Evolutionary conservation across 2,113 vertebrate species (phyloP), one percentile per base, ranked within the genome.

Genomic region (Xenus cinereus): DNA sequence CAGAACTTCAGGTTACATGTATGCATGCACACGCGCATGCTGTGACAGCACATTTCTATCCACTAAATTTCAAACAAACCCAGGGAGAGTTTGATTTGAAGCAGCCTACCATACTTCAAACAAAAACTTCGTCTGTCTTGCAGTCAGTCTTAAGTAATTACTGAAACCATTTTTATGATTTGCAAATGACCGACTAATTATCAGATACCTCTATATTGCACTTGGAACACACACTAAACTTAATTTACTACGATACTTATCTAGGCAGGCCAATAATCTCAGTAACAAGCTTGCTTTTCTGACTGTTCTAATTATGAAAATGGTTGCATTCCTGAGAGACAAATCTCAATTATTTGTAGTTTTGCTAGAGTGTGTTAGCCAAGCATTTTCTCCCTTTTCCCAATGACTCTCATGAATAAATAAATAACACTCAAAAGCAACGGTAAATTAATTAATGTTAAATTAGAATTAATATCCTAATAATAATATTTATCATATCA

Each of bases 381-480:
- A 84, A 89, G 80, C 51, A 43, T 91, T 88, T 79, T 79, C 37
- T 87, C 89, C n/a, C 77, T 92, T 84, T 95, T 98, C 96, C 87
- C 91, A 90, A 80, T 2, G n/a, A 93, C 91, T 97, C 89, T 95
- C 86, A 96, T 89, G 97, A 97, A 97, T 91, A 90, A 95, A 79
- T 46, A 93, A 98, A 84, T 63, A 97, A 96, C 89, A 89, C 93
- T 95, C 75, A 75, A 76, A 97, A 97, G 97, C 94, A 98, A 93
- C 94, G 95, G 93, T 95, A 94, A 96, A 97, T 98, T 98, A 98
- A 98, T 98, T 97, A 97, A 95, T 68, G 90, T 57, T 68, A 85
- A 97, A 98, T 96, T 94, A 96, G 89, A 95, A 96, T 86, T 35
- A 95, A 97, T 97, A 95, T 95, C 78, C 50, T 97, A 97, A 97